Percentiles rank a stretch among this genome's conserved stretches.
These are phyloP conservation scores for Colostygia pectinataria DNA, from an alignment of 2,888 invertebrate species.

Conservation along the genomic window DNA sequence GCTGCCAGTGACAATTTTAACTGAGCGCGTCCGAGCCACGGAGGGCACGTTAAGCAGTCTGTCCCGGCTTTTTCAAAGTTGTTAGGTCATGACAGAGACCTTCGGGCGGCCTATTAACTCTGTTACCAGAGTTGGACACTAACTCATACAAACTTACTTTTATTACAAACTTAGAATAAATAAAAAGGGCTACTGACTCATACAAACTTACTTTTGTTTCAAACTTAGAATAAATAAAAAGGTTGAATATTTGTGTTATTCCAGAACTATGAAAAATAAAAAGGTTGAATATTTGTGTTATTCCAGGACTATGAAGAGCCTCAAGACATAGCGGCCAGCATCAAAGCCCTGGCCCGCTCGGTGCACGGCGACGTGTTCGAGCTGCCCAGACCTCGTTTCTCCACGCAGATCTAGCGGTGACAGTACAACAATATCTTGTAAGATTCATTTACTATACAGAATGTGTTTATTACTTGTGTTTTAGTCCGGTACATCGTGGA, in stretches of 20 bases:
- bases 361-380: conserved; percentile 96
- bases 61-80: too few species aligned
- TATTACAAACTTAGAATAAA: too few species aligned
- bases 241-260: neutral
- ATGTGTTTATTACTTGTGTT: neutral
- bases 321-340: conserved; percentile 94
- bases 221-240: neutral
- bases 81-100: too few species aligned
- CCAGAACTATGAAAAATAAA: neutral
- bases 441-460: conserved; percentile 25
- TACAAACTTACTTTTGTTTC: too few species aligned
- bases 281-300: neutral
- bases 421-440: conserved; percentile 14
- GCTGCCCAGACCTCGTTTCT: conserved; percentile 92
- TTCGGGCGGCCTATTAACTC: too few species aligned
- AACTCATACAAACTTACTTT: too few species aligned
- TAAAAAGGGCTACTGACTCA: too few species aligned
- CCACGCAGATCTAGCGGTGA: conserved; percentile 88
- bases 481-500: neutral
- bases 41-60: too few species aligned
- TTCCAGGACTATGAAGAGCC: conserved; percentile 80
- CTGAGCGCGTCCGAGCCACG: too few species aligned
- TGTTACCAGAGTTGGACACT: too few species aligned
- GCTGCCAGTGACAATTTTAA: too few species aligned
- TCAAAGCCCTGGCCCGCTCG: conserved; percentile 95